These are phyloP conservation scores for Rugalucina vietnamica DNA, from an alignment of 2,888 invertebrate species.

Conservation along the genomic window DNA sequence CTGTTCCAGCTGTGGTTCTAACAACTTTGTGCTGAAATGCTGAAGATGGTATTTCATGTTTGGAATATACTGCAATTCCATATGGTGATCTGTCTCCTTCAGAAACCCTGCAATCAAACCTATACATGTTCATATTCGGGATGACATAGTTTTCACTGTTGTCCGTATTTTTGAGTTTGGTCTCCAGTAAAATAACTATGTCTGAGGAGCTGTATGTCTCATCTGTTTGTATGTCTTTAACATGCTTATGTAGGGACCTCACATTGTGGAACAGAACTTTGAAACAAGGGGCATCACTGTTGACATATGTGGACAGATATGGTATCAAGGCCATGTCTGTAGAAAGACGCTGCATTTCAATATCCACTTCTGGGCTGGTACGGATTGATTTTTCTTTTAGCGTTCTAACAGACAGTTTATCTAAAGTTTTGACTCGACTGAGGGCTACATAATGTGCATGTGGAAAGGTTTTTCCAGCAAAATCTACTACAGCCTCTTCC, in stretches of 20 bases:
- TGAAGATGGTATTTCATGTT: no score
- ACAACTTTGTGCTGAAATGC: no score
- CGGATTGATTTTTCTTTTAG: constrained; percentile 42
- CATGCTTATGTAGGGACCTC: constrained; percentile 49
- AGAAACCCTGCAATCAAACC: no score
- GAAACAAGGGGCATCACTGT: not conserved
- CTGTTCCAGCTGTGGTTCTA: no score
- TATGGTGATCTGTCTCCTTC: no score
- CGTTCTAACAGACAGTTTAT: constrained; percentile 35
- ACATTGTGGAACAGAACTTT: constrained; percentile 46
- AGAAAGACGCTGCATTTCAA: constrained; percentile 48
- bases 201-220: no score
- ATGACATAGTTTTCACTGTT: no score
- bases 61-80: no score
- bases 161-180: no score
- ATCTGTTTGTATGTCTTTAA: no score
- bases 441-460: constrained; percentile 65
- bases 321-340: not conserved
- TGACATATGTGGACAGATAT: not conserved
- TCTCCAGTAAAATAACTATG: no score
- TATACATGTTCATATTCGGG: no score
- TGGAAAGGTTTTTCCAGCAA: constrained; percentile 42
- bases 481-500: constrained; percentile 52
- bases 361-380: constrained; percentile 28
- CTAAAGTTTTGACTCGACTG: constrained; percentile 49